Percentiles rank a stretch among this genome's conserved stretches.
Evolutionary conservation across 2,797 vertebrate species (phyloP).

Genomic region (Heteromormyrus szaboi): DNA sequence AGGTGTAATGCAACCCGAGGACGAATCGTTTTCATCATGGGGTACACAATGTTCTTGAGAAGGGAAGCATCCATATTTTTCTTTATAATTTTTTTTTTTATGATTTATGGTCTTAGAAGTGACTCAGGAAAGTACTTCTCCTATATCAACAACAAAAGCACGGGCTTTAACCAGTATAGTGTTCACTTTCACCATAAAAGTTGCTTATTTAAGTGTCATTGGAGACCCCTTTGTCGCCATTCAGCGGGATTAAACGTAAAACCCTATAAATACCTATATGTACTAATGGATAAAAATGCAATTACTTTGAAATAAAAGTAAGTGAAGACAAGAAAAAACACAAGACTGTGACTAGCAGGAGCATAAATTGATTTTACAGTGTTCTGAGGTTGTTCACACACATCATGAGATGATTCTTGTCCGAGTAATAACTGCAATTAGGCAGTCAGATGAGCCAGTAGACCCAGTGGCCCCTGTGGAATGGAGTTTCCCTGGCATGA

Average conservation of each 20-base stretch:
- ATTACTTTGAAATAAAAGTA: not conserved
- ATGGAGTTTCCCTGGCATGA: not conserved
- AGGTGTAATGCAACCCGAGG: not conserved
- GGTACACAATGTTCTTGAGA: not conserved
- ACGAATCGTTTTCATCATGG: not conserved
- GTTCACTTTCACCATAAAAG: not conserved
- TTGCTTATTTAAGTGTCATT: not conserved
- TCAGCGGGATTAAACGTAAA: not conserved
- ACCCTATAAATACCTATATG: not conserved
- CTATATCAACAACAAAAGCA: not conserved
- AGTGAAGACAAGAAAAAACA: not conserved
- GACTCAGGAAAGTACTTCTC: not conserved
- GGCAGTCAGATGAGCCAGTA: not conserved
- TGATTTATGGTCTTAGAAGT: no score
- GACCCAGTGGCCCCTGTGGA: not conserved
- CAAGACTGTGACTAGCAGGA: not conserved
- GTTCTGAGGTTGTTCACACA: not conserved
- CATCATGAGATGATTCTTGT: not conserved
- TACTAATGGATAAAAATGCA: not conserved
- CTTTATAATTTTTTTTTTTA: not conserved
- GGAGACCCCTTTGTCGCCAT: not conserved
- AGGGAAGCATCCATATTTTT: not conserved
- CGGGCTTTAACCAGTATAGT: not conserved
- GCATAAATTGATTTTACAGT: not conserved
- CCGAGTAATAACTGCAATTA: not conserved